A percentile compares a stretch with the other conserved stretches of the same genome.
Evolutionary conservation across 1,140 invertebrate species (phyloP).

Genomic region (Drosophila hydei): DNA sequence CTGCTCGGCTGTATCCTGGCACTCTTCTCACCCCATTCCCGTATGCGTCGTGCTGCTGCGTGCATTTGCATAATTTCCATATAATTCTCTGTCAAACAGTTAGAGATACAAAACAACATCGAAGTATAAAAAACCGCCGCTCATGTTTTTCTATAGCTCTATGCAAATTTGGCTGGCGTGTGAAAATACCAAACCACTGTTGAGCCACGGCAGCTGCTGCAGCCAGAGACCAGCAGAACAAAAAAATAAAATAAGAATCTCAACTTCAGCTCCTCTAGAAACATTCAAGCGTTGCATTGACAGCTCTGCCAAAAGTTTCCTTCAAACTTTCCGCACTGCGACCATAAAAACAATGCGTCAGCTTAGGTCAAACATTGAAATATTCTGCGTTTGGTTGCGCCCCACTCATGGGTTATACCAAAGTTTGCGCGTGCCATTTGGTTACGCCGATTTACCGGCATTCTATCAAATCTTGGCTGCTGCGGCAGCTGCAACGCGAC

Average conservation of each 20-base stretch:
- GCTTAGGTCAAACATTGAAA: slow-evolving; percentile 26
- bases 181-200: slow-evolving; percentile 47
- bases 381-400: not conserved
- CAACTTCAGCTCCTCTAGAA: slow-evolving; percentile 50
- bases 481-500: not conserved
- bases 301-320: slow-evolving; percentile 53
- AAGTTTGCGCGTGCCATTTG: slow-evolving; percentile 36
- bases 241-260: not conserved
- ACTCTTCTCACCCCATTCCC: slow-evolving; percentile 1
- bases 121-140: slow-evolving; percentile 28
- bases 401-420: not conserved
- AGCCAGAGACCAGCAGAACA: not conserved
- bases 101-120: slow-evolving; percentile 49
- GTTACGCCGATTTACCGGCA: slow-evolving; percentile 39
- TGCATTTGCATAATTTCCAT: slow-evolving; percentile 76
- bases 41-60: slow-evolving; percentile 5
- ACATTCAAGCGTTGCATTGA: slow-evolving; percentile 67
- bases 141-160: slow-evolving; percentile 33
- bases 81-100: slow-evolving; percentile 72
- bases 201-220: slow-evolving; percentile 57
- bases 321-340: slow-evolving; percentile 51
- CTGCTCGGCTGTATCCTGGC: not conserved
- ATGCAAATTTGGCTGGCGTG: slow-evolving; percentile 66
- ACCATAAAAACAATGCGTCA: slow-evolving; percentile 48
- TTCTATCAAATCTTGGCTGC: not conserved